Conservation (phyloP, 92 coral and sea anemone species). For the Porites lobata region DNA sequence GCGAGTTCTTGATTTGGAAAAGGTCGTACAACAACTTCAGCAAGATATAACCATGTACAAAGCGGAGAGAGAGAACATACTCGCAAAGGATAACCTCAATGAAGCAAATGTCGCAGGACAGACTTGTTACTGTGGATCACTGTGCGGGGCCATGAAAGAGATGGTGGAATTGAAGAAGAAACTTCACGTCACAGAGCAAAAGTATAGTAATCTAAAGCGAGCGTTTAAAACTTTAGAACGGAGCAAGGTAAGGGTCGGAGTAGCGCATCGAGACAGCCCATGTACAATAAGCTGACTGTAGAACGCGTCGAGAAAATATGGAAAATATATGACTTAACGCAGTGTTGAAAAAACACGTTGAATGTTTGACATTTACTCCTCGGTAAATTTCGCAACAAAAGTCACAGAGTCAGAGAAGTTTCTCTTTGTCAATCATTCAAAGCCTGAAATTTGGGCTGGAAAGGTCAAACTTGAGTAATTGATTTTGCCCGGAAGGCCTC, state of each 20-base stretch:
- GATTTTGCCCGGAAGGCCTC: neutral
- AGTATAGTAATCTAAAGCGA: slow-evolving; percentile 79
- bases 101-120: slow-evolving; percentile 55
- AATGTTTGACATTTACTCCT: neutral
- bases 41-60: slow-evolving; percentile 73
- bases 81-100: slow-evolving; percentile 34
- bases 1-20: slow-evolving; percentile 82
- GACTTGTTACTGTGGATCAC: slow-evolving; percentile 91
- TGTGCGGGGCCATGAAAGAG: slow-evolving; percentile 98
- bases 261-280: slow-evolving; percentile 92
- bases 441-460: neutral
- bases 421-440: neutral
- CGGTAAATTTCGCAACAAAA: neutral
- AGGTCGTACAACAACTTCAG: slow-evolving; percentile 83
- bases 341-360: neutral
- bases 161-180: slow-evolving; percentile 88
- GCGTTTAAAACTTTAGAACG: slow-evolving; percentile 79
- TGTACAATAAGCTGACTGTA: slow-evolving; percentile 76
- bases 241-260: slow-evolving; percentile 83
- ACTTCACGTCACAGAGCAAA: slow-evolving; percentile 90
- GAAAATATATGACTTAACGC: slow-evolving; percentile 24
- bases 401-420: neutral
- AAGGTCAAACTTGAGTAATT: neutral
- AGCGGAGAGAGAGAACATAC: slow-evolving; percentile 52
- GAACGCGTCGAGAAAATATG: neutral